Evolutionary conservation across 2,888 invertebrate species (phyloP).

Genomic region (Macrophya alboannulata): DNA sequence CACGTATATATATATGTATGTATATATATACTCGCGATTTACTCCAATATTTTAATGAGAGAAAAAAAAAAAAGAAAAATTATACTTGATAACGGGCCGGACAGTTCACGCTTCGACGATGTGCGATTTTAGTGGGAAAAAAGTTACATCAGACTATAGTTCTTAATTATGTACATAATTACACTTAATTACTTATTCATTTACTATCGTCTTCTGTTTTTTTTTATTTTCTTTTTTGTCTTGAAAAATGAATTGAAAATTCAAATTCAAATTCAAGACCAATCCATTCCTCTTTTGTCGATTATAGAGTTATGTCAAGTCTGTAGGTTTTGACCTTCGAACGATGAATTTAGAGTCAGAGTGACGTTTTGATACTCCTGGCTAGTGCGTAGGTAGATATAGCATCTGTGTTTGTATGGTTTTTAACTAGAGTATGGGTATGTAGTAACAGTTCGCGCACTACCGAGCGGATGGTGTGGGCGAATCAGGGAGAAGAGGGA

Average conservation of each 20-base stretch:
- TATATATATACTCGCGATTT: too few relatives aligned
- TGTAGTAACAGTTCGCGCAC: slow-evolving; percentile 17
- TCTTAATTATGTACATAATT: too few relatives aligned
- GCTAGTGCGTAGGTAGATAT: slow-evolving; percentile 14
- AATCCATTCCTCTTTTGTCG: neutral
- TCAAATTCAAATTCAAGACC: neutral
- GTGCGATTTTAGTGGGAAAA: neutral
- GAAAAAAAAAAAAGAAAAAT: too few relatives aligned
- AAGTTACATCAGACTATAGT: neutral
- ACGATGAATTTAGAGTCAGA: neutral
- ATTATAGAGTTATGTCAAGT: neutral
- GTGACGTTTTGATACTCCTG: neutral
- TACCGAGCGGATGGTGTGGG: slow-evolving; percentile 43
- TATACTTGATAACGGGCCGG: neutral
- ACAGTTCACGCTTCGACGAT: neutral
- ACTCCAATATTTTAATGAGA: neutral
- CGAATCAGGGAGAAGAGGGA: slow-evolving; percentile 13
- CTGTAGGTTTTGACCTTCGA: neutral
- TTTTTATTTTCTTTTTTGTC: neutral
- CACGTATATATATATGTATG: too few relatives aligned
- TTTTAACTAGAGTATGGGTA: neutral
- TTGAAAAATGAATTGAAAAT: too few relatives aligned
- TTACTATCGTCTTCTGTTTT: neutral
- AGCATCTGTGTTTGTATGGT: neutral
- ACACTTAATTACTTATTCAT: neutral